Percentiles rank a stretch among this genome's conserved stretches.
Evolutionary conservation across 2,113 vertebrate species (phyloP).

Genomic region (Myiagra hebetior): DNA sequence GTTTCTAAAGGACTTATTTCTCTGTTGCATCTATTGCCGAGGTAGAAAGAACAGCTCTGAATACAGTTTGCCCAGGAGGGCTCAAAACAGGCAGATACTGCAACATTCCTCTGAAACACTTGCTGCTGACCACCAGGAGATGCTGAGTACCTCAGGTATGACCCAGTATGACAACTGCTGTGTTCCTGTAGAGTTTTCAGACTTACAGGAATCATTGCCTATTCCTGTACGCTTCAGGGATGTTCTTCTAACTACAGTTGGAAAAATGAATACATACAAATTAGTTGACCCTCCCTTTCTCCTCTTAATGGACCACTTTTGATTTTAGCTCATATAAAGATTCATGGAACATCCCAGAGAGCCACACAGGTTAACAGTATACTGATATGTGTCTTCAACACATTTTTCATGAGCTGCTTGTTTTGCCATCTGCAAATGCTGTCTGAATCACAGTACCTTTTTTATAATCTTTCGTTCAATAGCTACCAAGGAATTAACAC

Average conservation of each 20-base stretch:
- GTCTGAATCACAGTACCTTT: background rate
- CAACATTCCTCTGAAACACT: background rate
- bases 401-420: background rate
- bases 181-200: background rate
- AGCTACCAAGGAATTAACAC: background rate
- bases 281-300: background rate
- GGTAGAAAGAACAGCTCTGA: background rate
- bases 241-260: background rate
- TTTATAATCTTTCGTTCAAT: background rate
- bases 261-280: background rate
- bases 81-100: background rate
- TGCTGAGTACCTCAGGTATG: background rate
- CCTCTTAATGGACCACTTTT: background rate
- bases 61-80: background rate
- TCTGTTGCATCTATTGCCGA: background rate
- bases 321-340: background rate
- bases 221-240: background rate
- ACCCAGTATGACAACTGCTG: background rate
- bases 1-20: background rate
- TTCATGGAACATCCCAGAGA: background rate
- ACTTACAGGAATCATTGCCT: background rate
- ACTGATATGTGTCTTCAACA: background rate
- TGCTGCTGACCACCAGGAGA: background rate
- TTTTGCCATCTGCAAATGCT: background rate
- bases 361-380: background rate